Evolutionary conservation across 2,113 vertebrate genomes (phyloP).

Genomic region (Thunnus maccoyii): DNA sequence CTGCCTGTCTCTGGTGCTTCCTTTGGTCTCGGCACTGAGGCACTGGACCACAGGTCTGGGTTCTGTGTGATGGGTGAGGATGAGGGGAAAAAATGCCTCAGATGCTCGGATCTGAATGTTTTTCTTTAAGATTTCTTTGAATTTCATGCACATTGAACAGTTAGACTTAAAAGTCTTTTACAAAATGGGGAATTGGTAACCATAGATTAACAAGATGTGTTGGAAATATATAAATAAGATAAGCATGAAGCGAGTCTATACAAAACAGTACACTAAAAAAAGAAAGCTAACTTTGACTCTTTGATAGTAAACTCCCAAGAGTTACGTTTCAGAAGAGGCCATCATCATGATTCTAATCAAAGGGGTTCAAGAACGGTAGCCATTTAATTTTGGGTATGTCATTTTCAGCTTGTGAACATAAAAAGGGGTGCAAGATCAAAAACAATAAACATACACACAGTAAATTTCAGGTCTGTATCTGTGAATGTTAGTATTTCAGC

Average conservation of each 20-base stretch:
- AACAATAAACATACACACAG: background rate
- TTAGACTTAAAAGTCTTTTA: slow-evolving; percentile 1
- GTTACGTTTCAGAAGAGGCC: background rate
- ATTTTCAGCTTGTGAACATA: background rate
- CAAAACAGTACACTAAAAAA: background rate
- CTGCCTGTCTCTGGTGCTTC: slow-evolving; percentile 56
- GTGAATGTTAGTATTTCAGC: background rate
- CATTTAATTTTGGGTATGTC: background rate
- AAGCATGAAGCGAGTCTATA: background rate
- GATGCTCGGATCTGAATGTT: slow-evolving; percentile 17
- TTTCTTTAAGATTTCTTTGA: background rate
- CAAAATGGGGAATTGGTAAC: background rate
- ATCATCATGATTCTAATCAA: background rate
- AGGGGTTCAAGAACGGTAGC: background rate
- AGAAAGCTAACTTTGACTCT: background rate
- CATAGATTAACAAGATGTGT: slow-evolving; percentile 8
- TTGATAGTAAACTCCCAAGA: background rate
- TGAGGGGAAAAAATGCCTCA: background rate
- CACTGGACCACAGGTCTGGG: slow-evolving; percentile 42
- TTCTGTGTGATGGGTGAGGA: slow-evolving; percentile 19
- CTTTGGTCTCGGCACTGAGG: slow-evolving; percentile 30
- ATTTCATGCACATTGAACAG: background rate
- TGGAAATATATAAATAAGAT: slow-evolving; percentile 7
- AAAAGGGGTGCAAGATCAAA: background rate
- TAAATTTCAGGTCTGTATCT: background rate